Evolutionary conservation across 2,113 vertebrate genomes (phyloP).

Genomic region (Tetrax tetrax): DNA sequence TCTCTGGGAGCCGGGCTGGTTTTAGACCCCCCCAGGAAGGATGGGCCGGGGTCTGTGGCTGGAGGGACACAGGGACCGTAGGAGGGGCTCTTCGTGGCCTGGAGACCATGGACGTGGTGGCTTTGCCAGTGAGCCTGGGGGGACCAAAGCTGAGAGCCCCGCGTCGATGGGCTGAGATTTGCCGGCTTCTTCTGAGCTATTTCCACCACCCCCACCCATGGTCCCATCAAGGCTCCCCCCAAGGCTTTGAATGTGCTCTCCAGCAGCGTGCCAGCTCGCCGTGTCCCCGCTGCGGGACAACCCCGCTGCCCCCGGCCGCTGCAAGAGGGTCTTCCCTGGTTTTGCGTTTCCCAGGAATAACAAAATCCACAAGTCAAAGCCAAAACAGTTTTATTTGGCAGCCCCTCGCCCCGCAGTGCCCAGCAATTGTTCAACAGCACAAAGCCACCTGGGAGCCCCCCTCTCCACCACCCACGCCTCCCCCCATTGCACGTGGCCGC

Average conservation of each 20-base stretch:
- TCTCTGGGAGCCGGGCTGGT: neutral
- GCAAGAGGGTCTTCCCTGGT: neutral
- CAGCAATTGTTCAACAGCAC: neutral
- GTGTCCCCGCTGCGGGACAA: neutral
- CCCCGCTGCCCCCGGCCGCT: neutral
- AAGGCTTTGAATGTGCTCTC: neutral
- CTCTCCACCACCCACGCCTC: rapidly evolving
- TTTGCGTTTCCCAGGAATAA: neutral
- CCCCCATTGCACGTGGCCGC: rapidly evolving
- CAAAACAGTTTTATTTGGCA: constrained; percentile 32
- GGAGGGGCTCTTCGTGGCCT: neutral
- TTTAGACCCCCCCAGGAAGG: neutral
- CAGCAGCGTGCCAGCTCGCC: rapidly evolving
- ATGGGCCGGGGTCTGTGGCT: neutral
- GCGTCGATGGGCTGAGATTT: neutral
- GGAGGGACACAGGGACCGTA: neutral
- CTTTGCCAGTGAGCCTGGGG: neutral
- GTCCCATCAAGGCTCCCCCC: too few relatives aligned
- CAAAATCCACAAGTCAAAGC: neutral
- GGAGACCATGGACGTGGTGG: rapidly evolving
- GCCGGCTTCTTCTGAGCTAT: rapidly evolving
- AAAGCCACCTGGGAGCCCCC: neutral
- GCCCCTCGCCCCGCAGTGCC: rapidly evolving
- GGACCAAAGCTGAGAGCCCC: neutral
- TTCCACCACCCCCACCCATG: neutral